Percentiles rank a stretch among this genome's conserved stretches.
Evolutionary conservation across 2,797 vertebrate genomes (phyloP).

Genomic region (Fistularia tabacaria): DNA sequence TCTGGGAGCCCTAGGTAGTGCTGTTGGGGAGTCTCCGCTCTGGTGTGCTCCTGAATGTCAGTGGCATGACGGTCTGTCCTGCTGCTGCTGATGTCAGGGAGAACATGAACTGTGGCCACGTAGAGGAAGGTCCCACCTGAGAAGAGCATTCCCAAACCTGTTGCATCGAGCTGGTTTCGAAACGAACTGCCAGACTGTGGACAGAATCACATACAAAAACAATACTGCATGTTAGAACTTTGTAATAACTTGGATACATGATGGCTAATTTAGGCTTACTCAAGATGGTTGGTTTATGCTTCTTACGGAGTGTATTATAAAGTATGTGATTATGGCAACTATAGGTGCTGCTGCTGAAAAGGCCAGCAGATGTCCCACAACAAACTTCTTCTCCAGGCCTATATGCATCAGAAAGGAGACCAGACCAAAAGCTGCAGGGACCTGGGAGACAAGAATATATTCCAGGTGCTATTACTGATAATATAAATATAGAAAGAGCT

Average conservation of each 20-base stretch:
- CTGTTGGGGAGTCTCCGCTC: slow-evolving; percentile 32
- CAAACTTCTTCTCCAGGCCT: slow-evolving; percentile 72
- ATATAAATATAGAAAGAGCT: not conserved
- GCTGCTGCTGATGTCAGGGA: slow-evolving; percentile 70
- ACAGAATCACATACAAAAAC: slow-evolving; percentile 19
- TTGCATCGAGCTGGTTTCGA: slow-evolving; percentile 62
- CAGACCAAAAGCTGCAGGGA: slow-evolving; percentile 75
- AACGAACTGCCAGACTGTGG: slow-evolving; percentile 62
- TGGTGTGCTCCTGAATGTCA: slow-evolving; percentile 2
- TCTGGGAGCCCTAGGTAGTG: slow-evolving; percentile 63
- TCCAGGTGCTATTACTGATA: not conserved
- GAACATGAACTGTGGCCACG: slow-evolving; percentile 70
- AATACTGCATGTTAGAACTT: not conserved
- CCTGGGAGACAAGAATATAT: slow-evolving; percentile 42
- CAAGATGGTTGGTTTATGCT: not conserved
- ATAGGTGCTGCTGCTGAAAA: slow-evolving; percentile 73
- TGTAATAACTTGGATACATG: no score
- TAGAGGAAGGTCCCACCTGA: slow-evolving; percentile 78
- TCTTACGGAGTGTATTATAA: slow-evolving; percentile 64
- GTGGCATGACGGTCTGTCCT: slow-evolving; percentile 22
- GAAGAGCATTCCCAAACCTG: slow-evolving; percentile 75
- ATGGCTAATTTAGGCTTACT: not conserved
- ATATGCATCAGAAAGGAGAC: slow-evolving; percentile 77
- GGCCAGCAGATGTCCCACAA: slow-evolving; percentile 71
- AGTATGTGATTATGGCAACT: slow-evolving; percentile 71